These are phyloP conservation scores for Poeciliopsis presidionis DNA, from an alignment of 2,797 vertebrate genomes.

Conservation along the genomic window DNA sequence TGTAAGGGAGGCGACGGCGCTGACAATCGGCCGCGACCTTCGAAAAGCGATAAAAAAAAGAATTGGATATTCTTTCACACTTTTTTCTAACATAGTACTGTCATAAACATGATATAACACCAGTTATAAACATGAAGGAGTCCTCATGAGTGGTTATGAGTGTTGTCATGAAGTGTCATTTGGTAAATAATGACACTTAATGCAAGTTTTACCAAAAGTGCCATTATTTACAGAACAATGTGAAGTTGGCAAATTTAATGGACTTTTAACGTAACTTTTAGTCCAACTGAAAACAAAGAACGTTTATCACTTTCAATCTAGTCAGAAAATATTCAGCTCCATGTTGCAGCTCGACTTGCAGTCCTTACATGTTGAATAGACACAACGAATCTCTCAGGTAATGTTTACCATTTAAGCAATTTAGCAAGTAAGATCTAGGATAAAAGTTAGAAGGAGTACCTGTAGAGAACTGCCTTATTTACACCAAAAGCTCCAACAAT, in stretches of 20 bases:
- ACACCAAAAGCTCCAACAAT: slow-evolving; percentile 94
- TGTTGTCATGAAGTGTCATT: too few relatives aligned
- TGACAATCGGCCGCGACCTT: slow-evolving; percentile 91
- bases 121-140: too few relatives aligned
- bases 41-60: background rate
- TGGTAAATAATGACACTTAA: too few relatives aligned
- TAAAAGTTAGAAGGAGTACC: slow-evolving; percentile 73
- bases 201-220: too few relatives aligned
- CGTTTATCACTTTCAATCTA: background rate
- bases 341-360: background rate
- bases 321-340: background rate
- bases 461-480: slow-evolving; percentile 88
- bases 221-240: too few relatives aligned
- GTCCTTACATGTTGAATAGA: background rate
- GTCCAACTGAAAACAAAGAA: background rate
- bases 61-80: too few relatives aligned
- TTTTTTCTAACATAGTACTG: too few relatives aligned
- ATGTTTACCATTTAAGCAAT: background rate
- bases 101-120: too few relatives aligned
- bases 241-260: too few relatives aligned
- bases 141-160: too few relatives aligned
- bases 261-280: background rate
- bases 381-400: background rate
- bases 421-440: background rate
- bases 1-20: slow-evolving; percentile 82